phyloP scores from a whole-genome alignment of 2,888 invertebrate genomes.

The Altica lythri region DNA sequence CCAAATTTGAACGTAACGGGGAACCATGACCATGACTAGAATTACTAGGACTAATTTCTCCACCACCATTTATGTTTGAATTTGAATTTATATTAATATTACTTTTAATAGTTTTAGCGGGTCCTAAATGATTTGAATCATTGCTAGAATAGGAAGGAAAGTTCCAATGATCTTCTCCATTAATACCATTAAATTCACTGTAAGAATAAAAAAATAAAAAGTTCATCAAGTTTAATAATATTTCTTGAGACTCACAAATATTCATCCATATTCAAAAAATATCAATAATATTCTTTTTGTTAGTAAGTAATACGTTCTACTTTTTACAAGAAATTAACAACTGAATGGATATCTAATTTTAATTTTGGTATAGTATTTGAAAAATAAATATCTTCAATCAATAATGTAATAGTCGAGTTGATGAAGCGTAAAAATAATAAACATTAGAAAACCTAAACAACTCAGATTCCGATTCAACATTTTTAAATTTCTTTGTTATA shows the following conservation, averaged over 20 bases:
- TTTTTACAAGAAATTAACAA: too few species aligned
- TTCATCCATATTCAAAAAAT: slow-evolving; percentile 2
- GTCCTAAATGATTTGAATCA: slow-evolving; percentile 40
- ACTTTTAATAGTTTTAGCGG: slow-evolving; percentile 38
- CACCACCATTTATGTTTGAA: slow-evolving; percentile 55
- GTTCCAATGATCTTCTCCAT: slow-evolving; percentile 47
- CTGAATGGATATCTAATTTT: too few species aligned
- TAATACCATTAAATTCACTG: slow-evolving; percentile 50
- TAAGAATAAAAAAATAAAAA: slow-evolving; percentile 30
- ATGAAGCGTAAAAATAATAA: too few species aligned
- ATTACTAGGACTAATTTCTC: slow-evolving; percentile 53
- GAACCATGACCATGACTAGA: slow-evolving; percentile 73
- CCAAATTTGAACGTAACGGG: slow-evolving; percentile 72
- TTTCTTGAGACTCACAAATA: slow-evolving; percentile 2
- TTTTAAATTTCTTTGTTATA: too few species aligned
- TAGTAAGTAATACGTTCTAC: too few species aligned
- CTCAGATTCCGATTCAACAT: too few species aligned
- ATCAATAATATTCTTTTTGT: too few species aligned
- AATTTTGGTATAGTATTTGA: too few species aligned
- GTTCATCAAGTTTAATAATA: background rate
- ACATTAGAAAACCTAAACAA: too few species aligned
- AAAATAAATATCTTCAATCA: too few species aligned
- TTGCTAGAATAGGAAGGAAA: slow-evolving; percentile 45
- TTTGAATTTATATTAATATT: slow-evolving; percentile 56
- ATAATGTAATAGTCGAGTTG: too few species aligned